Evolutionary conservation across 2,113 vertebrate genomes (phyloP), one percentile per base, ranked within the genome.

Genomic region (Melozone crissalis): DNA sequence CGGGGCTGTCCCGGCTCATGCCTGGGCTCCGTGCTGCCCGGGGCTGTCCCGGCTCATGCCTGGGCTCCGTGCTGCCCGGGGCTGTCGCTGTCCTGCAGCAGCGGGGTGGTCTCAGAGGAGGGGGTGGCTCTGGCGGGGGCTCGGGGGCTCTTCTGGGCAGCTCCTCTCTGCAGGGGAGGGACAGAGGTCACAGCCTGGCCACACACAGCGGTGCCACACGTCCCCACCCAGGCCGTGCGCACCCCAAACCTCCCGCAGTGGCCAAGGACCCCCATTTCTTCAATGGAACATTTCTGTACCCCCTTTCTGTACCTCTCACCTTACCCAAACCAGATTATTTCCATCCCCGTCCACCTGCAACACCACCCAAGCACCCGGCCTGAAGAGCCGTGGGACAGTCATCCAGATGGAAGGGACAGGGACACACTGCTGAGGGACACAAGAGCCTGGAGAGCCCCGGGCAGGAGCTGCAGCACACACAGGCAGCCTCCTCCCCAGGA

Each of bases 151-250:
- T 44, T 90, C 73, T 57, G 3, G 1, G 27, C 0, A 0, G 24
- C 0, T 0, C 18, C 11, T 79, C 66, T 84, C 97, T 97, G 93
- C 8, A 80, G 71, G 51, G 35, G 35, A 84, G 54, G 68, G 72
- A 90, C 76, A 94, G 55, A 19, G 4, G 84, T 91, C 71, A 96
- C 65, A 54, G 75, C 44, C 0, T 0, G 30, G 26, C 13, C 87
- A 51, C 33, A 37, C 28, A 79, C 8, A 0, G n/a, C 33, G 1
- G 0, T 4, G 1, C 24, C 87, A 49, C 41, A 0, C 26, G 3
- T 3, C 68, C 86, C 84, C 65, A 9, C 37, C 3, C 12, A 2
- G 15, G 27, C 13, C 13, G 5, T 0, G 0, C 0, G 0, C 13
- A 2, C 57, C 62, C 47, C 54, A 10, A 22, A 17, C 54, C 67